Percentiles rank a stretch among this genome's conserved stretches.
These are phyloP conservation scores for Amphipyra tragopoginis DNA, from an alignment of 2,888 invertebrate species.

Conservation along the genomic window DNA sequence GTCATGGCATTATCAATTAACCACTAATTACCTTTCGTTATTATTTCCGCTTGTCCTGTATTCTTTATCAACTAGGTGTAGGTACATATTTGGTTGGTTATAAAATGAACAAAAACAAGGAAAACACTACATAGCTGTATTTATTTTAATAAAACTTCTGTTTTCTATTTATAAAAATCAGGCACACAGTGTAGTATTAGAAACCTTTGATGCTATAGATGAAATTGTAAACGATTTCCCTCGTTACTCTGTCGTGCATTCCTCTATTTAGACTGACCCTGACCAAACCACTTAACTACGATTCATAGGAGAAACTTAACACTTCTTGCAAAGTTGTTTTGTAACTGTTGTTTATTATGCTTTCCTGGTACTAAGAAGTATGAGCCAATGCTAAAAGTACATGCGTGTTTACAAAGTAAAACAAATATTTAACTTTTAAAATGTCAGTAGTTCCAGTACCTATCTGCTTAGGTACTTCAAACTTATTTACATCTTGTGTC, in stretches of 20 bases:
- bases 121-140: too few relatives aligned
- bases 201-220: too few relatives aligned
- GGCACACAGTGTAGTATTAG: too few relatives aligned
- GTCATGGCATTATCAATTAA: conserved; percentile 13
- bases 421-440: conserved; percentile 28
- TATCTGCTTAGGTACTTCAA: conserved; percentile 11
- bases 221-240: too few relatives aligned
- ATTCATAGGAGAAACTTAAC: conserved; percentile 10
- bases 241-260: too few relatives aligned
- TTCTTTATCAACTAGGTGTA: too few relatives aligned
- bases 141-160: too few relatives aligned
- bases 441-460: conserved; percentile 14
- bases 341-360: conserved; percentile 33
- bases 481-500: conserved; percentile 20
- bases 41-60: too few relatives aligned
- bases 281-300: conserved; percentile 1
- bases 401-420: conserved; percentile 10
- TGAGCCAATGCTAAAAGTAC: conserved; percentile 14
- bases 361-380: conserved; percentile 27
- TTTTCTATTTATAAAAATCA: too few relatives aligned
- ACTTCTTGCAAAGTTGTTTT: conserved; percentile 27
- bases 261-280: background rate
- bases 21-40: conserved; percentile 35
- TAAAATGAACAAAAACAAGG: too few relatives aligned
- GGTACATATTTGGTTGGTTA: too few relatives aligned